Base-by-base conservation (phyloP, 2,888 invertebrate species). In the Nephrocerus scutellatus region DNA sequence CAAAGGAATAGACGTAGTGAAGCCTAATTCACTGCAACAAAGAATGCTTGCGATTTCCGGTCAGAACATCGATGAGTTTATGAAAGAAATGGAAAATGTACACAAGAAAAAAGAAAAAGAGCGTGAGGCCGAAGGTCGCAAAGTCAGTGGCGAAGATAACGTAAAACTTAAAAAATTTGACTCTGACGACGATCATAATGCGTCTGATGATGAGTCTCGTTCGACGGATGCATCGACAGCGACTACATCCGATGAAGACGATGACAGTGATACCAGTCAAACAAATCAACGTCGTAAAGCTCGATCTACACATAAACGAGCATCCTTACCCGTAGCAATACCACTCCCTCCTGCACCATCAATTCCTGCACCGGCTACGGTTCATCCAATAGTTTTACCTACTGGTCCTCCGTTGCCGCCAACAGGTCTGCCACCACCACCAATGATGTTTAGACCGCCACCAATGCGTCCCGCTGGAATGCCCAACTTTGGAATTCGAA, bases 21-120 rank as follows among this genome's bases (percentile, higher is more conserved):
- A 84, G 59, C 84, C 85, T 0, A 84, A 84, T 1, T 80, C 84
- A 0, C 63, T 90, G 21, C 89, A 90, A 58, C 85, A 88, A 54
- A 80, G 85, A 51, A 89, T 89, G 87, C 70, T 89, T 55, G 83
- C 82, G n/a, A 75, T 89, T 56, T 86, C 88, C 9, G 89, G 90
- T 2, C 90, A 92, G 69, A 89, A 90, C 57, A 85, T 91, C 14
- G 91, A 91, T 54, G 85, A 86, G 47, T 90, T 90, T 54, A 89
- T 90, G 86, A 84, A 87, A 58, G 90, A 90, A 72, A 88, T 86
- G 86, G 88, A 88, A 68, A 84, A 82, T 44, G 86, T 84, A 0
- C 85, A 85, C 50, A 80, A 79, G 57, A 84, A 84, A 61, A 75
- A 80, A 45, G 84, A 80, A 57, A 57, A 57, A 13, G 80, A 81